A percentile compares a stretch with the other conserved stretches of the same genome.
Evolutionary conservation across 2,888 invertebrate genomes (phyloP).

Genomic region (Lypha dubia): DNA sequence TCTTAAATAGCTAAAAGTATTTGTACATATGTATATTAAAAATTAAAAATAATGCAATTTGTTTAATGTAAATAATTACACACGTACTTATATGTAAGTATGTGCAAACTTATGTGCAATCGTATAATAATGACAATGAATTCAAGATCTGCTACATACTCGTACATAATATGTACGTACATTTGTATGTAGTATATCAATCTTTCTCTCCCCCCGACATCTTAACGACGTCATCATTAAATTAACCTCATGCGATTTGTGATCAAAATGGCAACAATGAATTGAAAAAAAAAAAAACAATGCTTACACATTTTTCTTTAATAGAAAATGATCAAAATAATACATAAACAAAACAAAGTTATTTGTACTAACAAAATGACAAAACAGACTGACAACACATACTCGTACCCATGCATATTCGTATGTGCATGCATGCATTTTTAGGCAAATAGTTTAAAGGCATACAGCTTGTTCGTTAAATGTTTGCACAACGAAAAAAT

Average conservation of each 20-base stretch:
- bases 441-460: background rate
- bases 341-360: constrained; percentile 30
- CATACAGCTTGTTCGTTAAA: background rate
- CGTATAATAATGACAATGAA: constrained; percentile 44
- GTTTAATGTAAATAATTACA: too few species aligned
- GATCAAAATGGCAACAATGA: constrained; percentile 56
- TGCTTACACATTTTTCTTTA: constrained; percentile 13
- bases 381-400: background rate
- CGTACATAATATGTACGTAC: too few species aligned
- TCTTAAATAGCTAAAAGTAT: constrained; percentile 10
- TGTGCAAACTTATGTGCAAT: background rate
- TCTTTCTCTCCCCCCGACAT: background rate
- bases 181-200: constrained; percentile 5
- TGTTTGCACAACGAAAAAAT: background rate
- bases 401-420: too few species aligned
- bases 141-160: constrained; percentile 40
- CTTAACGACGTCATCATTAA: constrained; percentile 48
- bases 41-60: constrained; percentile 33
- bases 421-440: too few species aligned
- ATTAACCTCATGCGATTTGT: constrained; percentile 55
- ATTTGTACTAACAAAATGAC: constrained; percentile 25
- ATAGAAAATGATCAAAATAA: constrained; percentile 33
- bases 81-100: too few species aligned
- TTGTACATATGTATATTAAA: constrained; percentile 26
- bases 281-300: constrained; percentile 41